A percentile compares a stretch with the other conserved stretches of the same genome.
phyloP scores from a whole-genome alignment of 2,113 vertebrate species.

The Epinephelus cyanopodus region DNA sequence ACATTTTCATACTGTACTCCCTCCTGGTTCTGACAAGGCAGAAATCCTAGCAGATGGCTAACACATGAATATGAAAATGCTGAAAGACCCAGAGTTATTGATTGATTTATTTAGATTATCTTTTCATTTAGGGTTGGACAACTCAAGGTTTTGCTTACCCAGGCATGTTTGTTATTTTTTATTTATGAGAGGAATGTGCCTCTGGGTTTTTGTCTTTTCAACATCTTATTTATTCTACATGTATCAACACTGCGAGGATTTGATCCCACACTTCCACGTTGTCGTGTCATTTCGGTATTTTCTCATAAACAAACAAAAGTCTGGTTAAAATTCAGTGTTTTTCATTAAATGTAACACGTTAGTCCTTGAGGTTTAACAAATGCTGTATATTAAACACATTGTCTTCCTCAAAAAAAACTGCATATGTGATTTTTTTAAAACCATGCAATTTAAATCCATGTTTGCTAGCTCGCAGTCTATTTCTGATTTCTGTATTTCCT shows the following conservation, averaged over 20 bases:
- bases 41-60: slow-evolving; percentile 27
- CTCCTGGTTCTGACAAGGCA: slow-evolving; percentile 11
- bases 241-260: not conserved
- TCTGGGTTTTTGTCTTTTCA: not conserved
- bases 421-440: not conserved
- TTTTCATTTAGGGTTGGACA: not conserved
- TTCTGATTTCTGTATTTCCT: not conserved
- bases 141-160: not conserved
- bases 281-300: not conserved
- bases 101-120: no score
- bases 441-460: not conserved
- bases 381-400: no score
- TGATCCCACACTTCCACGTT: not conserved
- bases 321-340: not conserved
- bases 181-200: not conserved
- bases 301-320: not conserved
- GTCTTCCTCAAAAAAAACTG: not conserved
- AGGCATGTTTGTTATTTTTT: not conserved
- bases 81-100: not conserved
- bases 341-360: not conserved
- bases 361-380: not conserved
- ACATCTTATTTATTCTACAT: not conserved
- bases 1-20: slow-evolving; percentile 28
- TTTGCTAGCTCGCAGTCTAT: not conserved
- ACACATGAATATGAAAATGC: not conserved